phyloP scores from a whole-genome alignment of 2,797 vertebrate genomes.

The Dermochelys coriacea region DNA sequence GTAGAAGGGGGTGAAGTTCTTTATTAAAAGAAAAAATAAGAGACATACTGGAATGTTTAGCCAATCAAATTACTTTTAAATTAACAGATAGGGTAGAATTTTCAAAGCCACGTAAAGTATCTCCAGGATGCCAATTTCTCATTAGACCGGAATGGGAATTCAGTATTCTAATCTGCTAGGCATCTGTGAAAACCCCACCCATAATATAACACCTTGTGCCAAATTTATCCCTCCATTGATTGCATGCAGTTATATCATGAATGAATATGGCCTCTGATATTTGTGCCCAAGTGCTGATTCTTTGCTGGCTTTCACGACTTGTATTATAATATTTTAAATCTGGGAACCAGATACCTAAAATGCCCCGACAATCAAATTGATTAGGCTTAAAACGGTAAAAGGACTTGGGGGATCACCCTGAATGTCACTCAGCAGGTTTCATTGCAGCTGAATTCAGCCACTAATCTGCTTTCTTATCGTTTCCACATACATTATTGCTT shows the following conservation, averaged over 20 bases:
- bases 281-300: constrained; percentile 13
- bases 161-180: constrained; percentile 21
- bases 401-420: accelerated
- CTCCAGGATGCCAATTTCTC: constrained; percentile 20
- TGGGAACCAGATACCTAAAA: not conserved
- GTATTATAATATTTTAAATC: constrained; percentile 5
- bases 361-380: not conserved
- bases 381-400: constrained; percentile 24
- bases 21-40: constrained; percentile 16
- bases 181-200: constrained; percentile 10
- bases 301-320: constrained; percentile 1
- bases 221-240: constrained; percentile 1
- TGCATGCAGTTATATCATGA: constrained; percentile 15
- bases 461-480: constrained; percentile 15
- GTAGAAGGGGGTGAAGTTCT: not conserved
- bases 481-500: not conserved
- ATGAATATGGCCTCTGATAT: constrained; percentile 28
- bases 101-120: constrained; percentile 13
- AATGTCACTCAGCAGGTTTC: constrained; percentile 38
- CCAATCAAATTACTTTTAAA: constrained; percentile 36
- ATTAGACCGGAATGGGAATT: not conserved
- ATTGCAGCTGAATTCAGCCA: not conserved
- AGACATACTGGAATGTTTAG: constrained; percentile 2
- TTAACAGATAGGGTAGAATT: accelerated
- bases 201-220: constrained; percentile 9